A percentile compares a stretch with the other conserved stretches of the same genome.
phyloP scores from a whole-genome alignment of 2,797 vertebrate genomes.

The Myoxocephalus aenaeus region DNA sequence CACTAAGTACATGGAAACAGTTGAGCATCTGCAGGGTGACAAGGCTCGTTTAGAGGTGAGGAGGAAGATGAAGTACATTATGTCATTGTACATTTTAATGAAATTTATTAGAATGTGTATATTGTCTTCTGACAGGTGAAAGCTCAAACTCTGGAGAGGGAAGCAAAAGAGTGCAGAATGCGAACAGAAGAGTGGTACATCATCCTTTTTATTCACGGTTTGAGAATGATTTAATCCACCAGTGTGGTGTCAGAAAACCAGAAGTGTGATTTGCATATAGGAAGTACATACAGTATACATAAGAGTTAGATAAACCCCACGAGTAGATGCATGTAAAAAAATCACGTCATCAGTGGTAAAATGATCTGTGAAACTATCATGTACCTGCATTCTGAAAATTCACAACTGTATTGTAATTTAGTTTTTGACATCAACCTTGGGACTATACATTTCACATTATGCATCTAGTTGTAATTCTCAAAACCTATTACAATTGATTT shows the following conservation, averaged over 20 bases:
- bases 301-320: not conserved
- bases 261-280: not conserved
- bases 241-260: not conserved
- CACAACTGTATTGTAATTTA: not conserved
- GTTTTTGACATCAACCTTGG: not conserved
- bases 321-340: not conserved
- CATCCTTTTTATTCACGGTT: conserved; percentile 7
- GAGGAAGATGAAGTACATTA: not conserved
- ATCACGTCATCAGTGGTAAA: not conserved
- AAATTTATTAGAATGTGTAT: not conserved
- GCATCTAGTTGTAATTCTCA: not conserved
- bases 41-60: conserved; percentile 94
- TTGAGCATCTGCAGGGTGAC: conserved; percentile 93
- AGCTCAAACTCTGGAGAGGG: conserved; percentile 93
- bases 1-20: conserved; percentile 91
- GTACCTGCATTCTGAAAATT: not conserved
- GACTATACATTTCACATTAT: not conserved
- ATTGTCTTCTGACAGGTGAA: conserved; percentile 85
- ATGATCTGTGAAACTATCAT: not conserved
- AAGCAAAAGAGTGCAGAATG: conserved; percentile 94
- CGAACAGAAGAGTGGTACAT: conserved; percentile 95
- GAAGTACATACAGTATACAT: not conserved
- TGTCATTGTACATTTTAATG: not conserved
- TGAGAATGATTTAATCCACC: not conserved
- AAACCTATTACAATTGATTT: not conserved